These are phyloP conservation scores for Eupithecia abbreviata DNA, from an alignment of 2,888 invertebrate species.

Conservation along the genomic window DNA sequence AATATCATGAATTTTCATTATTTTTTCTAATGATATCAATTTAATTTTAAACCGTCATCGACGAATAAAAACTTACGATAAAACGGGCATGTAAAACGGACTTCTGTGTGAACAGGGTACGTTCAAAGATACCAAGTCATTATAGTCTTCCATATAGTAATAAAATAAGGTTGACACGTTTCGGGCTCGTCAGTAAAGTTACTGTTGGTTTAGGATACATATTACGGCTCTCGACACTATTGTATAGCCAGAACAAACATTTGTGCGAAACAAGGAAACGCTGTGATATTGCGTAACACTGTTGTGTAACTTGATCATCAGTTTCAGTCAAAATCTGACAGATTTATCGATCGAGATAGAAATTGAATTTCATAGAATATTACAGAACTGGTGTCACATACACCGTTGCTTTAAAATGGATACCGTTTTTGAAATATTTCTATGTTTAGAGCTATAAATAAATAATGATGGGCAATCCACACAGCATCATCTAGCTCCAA, in stretches of 20 bases:
- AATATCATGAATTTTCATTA: too few species aligned
- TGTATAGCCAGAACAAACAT: conserved; percentile 49
- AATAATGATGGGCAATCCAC: too few species aligned
- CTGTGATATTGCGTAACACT: conserved; percentile 23
- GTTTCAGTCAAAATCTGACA: conserved; percentile 2
- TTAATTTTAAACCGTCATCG: too few species aligned
- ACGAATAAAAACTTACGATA: too few species aligned
- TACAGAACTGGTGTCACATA: not conserved
- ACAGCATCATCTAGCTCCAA: too few species aligned
- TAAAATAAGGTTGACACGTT: conserved; percentile 43
- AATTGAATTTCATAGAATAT: not conserved
- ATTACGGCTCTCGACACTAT: conserved; percentile 46
- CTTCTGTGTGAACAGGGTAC: too few species aligned
- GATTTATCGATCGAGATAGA: not conserved
- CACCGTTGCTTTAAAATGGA: not conserved
- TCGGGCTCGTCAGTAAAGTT: conserved; percentile 46
- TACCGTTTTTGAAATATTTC: not conserved
- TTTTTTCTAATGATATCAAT: too few species aligned
- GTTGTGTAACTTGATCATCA: not conserved
- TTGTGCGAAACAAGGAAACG: conserved; percentile 47
- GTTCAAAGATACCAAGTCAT: not conserved
- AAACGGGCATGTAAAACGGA: too few species aligned
- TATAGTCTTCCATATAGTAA: conserved; percentile 30
- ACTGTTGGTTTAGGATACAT: conserved; percentile 56
- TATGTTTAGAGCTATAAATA: too few species aligned